These are phyloP conservation scores for Coturnix japonica DNA, from an alignment of 2,113 vertebrate species.

Conservation along the genomic window DNA sequence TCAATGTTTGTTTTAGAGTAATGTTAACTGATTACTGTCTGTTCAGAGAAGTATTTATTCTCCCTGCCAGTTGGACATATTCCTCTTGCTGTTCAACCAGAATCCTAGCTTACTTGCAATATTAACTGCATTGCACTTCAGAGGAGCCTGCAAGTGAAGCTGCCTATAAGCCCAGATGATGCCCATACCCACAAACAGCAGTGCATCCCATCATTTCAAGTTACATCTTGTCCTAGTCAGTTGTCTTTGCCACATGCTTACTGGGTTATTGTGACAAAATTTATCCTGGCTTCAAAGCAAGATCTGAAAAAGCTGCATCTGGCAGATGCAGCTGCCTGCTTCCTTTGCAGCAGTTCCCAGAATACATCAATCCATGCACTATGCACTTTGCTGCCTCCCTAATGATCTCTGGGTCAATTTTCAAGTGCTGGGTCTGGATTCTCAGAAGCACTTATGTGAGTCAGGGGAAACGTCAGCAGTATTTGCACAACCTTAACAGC, in stretches of 20 bases:
- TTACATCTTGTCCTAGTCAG: neutral
- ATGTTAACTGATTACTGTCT: slow-evolving; percentile 33
- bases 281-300: slow-evolving; percentile 13
- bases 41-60: slow-evolving; percentile 60
- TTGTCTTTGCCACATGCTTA: neutral
- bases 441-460: slow-evolving; percentile 23
- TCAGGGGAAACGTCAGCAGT: neutral
- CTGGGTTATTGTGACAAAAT: neutral
- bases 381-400: slow-evolving; percentile 40
- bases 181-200: neutral
- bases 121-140: neutral
- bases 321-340: slow-evolving; percentile 31
- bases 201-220: neutral
- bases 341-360: slow-evolving; percentile 52
- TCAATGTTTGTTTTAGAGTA: slow-evolving; percentile 55
- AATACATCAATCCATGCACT: slow-evolving; percentile 38
- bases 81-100: slow-evolving; percentile 34
- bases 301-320: slow-evolving; percentile 48
- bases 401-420: slow-evolving; percentile 42
- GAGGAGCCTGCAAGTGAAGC: neutral
- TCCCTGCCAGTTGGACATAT: slow-evolving; percentile 60
- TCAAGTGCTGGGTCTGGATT: slow-evolving; percentile 5
- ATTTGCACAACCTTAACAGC: neutral
- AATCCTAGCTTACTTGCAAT: slow-evolving; percentile 13
- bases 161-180: neutral